phyloP scores from a whole-genome alignment of 2,113 vertebrate species.

The Willisornis vidua region DNA sequence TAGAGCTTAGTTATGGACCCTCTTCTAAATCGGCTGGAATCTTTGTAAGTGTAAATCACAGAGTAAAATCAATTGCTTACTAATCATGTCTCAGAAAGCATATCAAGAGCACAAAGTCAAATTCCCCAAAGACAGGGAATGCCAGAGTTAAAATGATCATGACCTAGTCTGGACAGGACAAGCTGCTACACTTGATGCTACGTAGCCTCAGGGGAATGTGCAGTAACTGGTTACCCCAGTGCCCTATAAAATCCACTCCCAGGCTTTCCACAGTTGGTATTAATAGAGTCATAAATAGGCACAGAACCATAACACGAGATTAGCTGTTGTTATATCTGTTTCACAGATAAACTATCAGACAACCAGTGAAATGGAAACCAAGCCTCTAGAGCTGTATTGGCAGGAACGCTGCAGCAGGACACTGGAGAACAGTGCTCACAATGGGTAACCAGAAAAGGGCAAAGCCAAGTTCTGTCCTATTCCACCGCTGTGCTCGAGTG shows the following conservation, averaged over 20 bases:
- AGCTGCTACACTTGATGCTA: background rate
- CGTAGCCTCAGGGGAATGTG: background rate
- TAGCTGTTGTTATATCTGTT: constrained; percentile 48
- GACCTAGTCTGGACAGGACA: constrained; percentile 30
- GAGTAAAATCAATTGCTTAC: background rate
- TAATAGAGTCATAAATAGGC: constrained; percentile 48
- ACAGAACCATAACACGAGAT: background rate
- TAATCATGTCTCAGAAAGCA: background rate
- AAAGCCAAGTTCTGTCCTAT: background rate
- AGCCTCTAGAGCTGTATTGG: background rate
- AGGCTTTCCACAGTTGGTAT: constrained; percentile 26
- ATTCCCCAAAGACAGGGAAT: background rate
- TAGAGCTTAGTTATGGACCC: background rate
- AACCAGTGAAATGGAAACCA: constrained; percentile 44
- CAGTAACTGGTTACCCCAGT: constrained; percentile 58
- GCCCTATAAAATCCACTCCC: constrained; percentile 30
- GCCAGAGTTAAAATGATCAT: background rate
- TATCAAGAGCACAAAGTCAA: background rate
- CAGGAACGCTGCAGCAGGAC: background rate
- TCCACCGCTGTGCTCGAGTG: background rate
- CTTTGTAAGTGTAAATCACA: background rate
- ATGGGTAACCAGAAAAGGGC: background rate
- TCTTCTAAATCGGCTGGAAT: background rate
- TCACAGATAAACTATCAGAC: constrained; percentile 51
- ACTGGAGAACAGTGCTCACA: background rate